phyloP scores from a whole-genome alignment of 2,888 invertebrate genomes.

The Chrysolina haemoptera region DNA sequence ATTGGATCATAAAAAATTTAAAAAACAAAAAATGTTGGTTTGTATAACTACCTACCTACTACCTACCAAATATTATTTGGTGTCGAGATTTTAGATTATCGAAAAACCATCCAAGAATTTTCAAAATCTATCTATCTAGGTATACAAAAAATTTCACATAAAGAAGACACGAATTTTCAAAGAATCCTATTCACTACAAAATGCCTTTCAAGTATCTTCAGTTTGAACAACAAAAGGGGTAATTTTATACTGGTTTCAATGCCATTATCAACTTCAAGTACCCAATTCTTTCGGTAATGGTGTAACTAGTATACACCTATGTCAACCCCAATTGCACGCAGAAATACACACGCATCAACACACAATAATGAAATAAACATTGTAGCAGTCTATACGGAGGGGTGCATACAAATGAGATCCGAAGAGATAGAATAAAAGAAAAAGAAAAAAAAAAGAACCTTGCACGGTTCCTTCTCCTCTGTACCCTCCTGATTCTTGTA shows the following conservation, averaged over 20 bases:
- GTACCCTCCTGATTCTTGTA: conserved; percentile 64
- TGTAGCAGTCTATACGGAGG: conserved; percentile 18
- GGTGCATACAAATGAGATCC: conserved; percentile 28
- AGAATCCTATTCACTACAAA: not conserved
- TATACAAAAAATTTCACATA: not conserved
- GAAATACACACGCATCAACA: conserved; percentile 1
- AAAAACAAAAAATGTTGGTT: no score
- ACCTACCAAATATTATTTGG: no score
- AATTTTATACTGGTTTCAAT: not conserved
- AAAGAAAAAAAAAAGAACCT: conserved; percentile 40
- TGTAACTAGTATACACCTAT: not conserved
- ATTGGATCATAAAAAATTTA: no score
- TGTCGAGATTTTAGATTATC: no score
- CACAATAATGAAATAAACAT: conserved; percentile 28
- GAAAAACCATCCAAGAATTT: no score
- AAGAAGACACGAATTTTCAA: not conserved
- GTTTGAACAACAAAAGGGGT: conserved; percentile 8
- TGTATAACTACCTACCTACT: no score
- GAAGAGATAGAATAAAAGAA: conserved; percentile 21
- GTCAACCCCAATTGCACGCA: conserved; percentile 10
- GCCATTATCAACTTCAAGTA: conserved; percentile 3
- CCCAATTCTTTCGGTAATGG: not conserved
- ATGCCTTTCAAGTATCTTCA: not conserved
- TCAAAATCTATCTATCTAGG: no score
- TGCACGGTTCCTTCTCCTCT: conserved; percentile 50